A percentile compares a stretch with the other conserved stretches of the same genome.
phyloP scores from a whole-genome alignment of 1,140 invertebrate species.

The Drosophila guanche region DNA sequence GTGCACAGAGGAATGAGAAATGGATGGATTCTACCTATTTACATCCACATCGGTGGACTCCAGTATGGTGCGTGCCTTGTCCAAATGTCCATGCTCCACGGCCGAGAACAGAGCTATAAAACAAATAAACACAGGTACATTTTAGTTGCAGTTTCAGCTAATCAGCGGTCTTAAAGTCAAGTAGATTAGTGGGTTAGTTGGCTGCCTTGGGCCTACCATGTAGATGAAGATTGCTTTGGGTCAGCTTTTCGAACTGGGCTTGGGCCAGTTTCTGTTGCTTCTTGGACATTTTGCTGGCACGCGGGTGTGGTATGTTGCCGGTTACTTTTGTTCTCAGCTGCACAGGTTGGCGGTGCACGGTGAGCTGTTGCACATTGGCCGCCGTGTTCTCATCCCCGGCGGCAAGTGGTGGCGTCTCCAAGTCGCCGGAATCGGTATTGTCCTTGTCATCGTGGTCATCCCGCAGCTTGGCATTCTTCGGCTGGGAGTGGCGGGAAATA shows the following conservation, averaged over 20 bases:
- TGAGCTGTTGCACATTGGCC: conserved; percentile 51
- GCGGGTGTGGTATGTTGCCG: conserved; percentile 84
- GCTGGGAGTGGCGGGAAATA: conserved; percentile 72
- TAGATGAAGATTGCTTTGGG: conserved; percentile 93
- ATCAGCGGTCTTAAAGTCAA: not conserved
- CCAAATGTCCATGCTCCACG: conserved; percentile 95
- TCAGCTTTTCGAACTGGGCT: conserved; percentile 89
- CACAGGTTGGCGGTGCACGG: conserved; percentile 68
- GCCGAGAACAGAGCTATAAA: conserved; percentile 93
- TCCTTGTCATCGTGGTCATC: conserved; percentile 49
- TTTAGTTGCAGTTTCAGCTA: not conserved
- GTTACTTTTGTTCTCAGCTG: conserved; percentile 55
- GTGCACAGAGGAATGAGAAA: conserved; percentile 1
- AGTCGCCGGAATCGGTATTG: conserved; percentile 17
- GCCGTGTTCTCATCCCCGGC: conserved; percentile 57
- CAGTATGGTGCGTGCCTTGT: conserved; percentile 94
- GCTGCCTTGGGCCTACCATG: conserved; percentile 88
- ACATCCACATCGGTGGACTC: conserved; percentile 95
- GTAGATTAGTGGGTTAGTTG: not conserved
- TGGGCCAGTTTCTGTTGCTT: conserved; percentile 86
- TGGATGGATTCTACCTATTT: conserved; percentile 88
- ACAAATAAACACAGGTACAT: conserved; percentile 34
- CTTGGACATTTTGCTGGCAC: conserved; percentile 85
- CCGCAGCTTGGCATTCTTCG: conserved; percentile 62
- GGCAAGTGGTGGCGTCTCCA: conserved; percentile 15